These are phyloP conservation scores for Cryptotermes secundus DNA, from an alignment of 1,140 invertebrate species.

Conservation along the genomic window DNA sequence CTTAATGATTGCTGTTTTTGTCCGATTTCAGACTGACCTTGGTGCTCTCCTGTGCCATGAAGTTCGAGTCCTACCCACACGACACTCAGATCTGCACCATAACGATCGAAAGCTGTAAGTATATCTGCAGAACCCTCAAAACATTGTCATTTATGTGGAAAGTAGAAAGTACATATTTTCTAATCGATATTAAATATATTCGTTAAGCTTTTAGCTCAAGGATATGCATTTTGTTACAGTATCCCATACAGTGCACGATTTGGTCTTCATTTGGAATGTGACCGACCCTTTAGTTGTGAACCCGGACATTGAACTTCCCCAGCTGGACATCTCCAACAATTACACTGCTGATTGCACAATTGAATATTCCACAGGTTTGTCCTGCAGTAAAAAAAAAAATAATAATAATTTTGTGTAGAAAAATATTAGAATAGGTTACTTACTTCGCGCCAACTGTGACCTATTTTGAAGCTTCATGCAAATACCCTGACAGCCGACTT, in stretches of 20 bases:
- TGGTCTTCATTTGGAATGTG: constrained; percentile 86
- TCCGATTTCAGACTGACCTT: constrained; percentile 71
- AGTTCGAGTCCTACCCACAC: constrained; percentile 88
- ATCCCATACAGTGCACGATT: constrained; percentile 79
- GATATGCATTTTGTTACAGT: constrained; percentile 54
- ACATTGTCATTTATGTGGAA: too few species aligned
- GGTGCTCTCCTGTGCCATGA: constrained; percentile 88
- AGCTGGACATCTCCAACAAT: constrained; percentile 83
- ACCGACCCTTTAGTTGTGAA: constrained; percentile 84
- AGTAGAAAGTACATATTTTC: too few species aligned
- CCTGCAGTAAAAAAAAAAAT: too few species aligned
- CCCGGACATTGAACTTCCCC: constrained; percentile 81
- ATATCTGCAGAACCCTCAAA: constrained; percentile 20
- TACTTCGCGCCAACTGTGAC: too few species aligned
- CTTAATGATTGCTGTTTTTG: too few species aligned
- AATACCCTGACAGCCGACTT: too few species aligned
- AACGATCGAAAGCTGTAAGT: constrained; percentile 90
- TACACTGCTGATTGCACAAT: constrained; percentile 86
- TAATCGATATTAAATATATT: too few species aligned
- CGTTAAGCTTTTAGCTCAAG: too few species aligned
- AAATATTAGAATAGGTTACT: too few species aligned
- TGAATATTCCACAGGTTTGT: constrained; percentile 78
- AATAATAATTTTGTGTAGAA: too few species aligned
- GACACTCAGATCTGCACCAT: constrained; percentile 87
- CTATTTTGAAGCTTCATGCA: too few species aligned